Conservation (phyloP, 64 coral and sea anemone species). For the Acropora yongei region DNA sequence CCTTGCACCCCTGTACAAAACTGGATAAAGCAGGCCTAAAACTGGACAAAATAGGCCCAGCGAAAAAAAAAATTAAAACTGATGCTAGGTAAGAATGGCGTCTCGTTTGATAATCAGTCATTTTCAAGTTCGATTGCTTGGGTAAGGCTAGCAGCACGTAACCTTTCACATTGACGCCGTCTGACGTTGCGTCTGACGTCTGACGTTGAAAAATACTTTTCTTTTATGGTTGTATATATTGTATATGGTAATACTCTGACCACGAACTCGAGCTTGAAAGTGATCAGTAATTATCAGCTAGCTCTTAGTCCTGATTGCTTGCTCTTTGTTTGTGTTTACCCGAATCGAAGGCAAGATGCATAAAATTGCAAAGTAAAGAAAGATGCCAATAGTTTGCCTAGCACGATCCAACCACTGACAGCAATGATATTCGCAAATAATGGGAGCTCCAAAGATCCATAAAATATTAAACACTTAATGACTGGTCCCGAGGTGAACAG, state of each 20-base stretch:
- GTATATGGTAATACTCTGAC: not conserved
- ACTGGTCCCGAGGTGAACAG: too few relatives aligned
- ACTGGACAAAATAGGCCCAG: too few relatives aligned
- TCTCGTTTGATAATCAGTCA: too few relatives aligned
- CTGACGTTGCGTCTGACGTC: too few relatives aligned
- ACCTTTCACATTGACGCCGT: too few relatives aligned
- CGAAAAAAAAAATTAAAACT: too few relatives aligned
- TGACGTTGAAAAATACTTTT: not conserved
- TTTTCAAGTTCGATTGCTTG: too few relatives aligned
- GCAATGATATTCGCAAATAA: not conserved
- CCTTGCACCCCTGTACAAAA: too few relatives aligned
- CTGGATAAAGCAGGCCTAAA: too few relatives aligned
- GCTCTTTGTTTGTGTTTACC: not conserved
- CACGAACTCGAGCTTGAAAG: not conserved
- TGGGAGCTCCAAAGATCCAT: not conserved
- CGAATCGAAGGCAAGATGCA: not conserved
- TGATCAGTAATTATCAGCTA: not conserved
- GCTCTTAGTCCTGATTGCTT: not conserved
- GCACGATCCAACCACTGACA: too few relatives aligned
- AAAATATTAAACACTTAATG: not conserved
- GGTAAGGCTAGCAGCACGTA: too few relatives aligned
- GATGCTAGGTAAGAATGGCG: too few relatives aligned
- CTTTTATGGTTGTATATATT: not conserved
- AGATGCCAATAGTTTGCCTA: not conserved
- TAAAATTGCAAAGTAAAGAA: not conserved